Evolutionary conservation across 2,113 vertebrate genomes (phyloP).

Genomic region (Vidua macroura): DNA sequence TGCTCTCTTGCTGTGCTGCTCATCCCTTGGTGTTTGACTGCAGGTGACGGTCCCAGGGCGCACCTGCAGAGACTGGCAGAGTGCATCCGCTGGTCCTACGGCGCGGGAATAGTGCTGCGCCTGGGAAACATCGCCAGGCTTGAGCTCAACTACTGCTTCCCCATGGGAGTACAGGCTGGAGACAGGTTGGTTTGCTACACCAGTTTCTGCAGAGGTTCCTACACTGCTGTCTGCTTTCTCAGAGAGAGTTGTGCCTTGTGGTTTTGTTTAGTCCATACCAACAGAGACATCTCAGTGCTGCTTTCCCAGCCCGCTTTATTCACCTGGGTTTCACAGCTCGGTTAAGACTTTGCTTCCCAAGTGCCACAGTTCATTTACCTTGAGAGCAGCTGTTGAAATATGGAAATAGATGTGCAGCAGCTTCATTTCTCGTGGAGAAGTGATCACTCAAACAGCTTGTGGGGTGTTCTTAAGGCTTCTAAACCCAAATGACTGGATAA

Average conservation of each 20-base stretch:
- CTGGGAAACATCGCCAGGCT: slow-evolving; percentile 95
- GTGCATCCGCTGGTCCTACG: slow-evolving; percentile 94
- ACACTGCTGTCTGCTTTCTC: background rate
- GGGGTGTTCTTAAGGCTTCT: background rate
- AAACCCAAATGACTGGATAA: background rate
- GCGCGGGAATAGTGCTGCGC: slow-evolving; percentile 86
- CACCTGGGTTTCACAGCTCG: background rate
- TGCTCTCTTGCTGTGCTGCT: background rate
- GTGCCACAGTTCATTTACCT: background rate
- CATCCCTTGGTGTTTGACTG: background rate
- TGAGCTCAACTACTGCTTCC: slow-evolving; percentile 96
- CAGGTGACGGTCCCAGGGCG: slow-evolving; percentile 89
- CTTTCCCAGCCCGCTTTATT: background rate
- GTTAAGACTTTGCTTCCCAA: background rate
- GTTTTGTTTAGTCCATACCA: background rate
- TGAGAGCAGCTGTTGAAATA: background rate
- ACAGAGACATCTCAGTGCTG: background rate
- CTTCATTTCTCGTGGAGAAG: background rate
- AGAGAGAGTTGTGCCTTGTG: background rate
- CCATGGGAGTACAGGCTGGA: slow-evolving; percentile 92
- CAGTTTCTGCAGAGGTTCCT: background rate
- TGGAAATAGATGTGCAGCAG: background rate
- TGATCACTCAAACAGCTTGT: background rate
- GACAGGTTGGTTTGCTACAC: slow-evolving; percentile 80
- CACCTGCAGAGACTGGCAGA: slow-evolving; percentile 89